Conservation (phyloP, 2,113 vertebrate species). For the Natator depressus region DNA sequence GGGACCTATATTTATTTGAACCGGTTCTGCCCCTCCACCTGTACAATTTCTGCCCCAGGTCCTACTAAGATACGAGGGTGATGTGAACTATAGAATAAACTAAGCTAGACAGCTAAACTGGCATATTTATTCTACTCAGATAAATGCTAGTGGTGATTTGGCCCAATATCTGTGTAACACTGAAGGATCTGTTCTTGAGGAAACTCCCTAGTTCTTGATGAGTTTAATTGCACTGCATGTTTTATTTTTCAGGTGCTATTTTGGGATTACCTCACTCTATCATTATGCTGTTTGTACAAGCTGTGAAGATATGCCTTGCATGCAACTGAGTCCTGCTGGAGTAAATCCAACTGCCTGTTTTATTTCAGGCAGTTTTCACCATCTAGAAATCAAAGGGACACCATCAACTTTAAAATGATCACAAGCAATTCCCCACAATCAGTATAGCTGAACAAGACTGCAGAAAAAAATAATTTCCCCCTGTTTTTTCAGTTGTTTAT, state of each 20-base stretch:
- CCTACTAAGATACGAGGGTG: not conserved
- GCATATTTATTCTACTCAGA: not conserved
- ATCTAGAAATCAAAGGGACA: constrained; percentile 16
- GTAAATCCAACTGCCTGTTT: constrained; percentile 50
- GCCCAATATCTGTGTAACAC: not conserved
- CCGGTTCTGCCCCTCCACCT: not conserved
- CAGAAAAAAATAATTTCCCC: not conserved
- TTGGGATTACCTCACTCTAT: constrained; percentile 51
- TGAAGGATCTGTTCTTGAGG: not conserved
- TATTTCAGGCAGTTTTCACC: constrained; percentile 58
- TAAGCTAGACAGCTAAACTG: not conserved
- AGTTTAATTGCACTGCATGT: constrained; percentile 8
- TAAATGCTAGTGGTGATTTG: not conserved
- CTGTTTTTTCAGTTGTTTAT: not conserved
- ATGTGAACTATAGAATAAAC: not conserved
- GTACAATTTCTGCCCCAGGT: not conserved
- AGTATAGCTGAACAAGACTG: not conserved
- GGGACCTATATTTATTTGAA: not conserved
- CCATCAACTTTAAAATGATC: not conserved
- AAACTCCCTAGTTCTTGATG: constrained; percentile 3
- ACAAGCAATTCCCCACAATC: not conserved
- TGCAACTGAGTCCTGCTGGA: constrained; percentile 29
- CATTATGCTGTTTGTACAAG: constrained; percentile 50
- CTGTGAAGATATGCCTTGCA: constrained; percentile 24
- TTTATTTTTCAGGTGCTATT: constrained; percentile 54